Evolutionary conservation across 2,113 vertebrate genomes (phyloP).

Genomic region (Callionymus lyra): DNA sequence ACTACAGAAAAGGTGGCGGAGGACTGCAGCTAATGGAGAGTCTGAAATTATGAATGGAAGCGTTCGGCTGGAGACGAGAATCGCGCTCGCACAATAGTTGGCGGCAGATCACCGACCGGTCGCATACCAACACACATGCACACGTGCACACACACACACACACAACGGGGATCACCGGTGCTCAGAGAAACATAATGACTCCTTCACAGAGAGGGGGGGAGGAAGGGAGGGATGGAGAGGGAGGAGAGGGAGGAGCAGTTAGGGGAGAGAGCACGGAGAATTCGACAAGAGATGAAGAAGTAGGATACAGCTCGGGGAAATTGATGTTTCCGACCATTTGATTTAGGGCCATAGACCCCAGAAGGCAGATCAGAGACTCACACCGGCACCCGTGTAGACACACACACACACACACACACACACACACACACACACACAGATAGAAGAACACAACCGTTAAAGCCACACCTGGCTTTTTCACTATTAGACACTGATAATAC

Average conservation of each 20-base stretch:
- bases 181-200: slow-evolving; percentile 54
- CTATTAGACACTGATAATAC: too few relatives aligned
- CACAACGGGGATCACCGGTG: slow-evolving; percentile 46
- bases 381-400: too few relatives aligned
- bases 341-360: slow-evolving; percentile 52
- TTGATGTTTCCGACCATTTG: slow-evolving; percentile 57
- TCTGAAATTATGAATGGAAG: slow-evolving; percentile 65
- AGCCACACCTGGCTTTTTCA: too few relatives aligned
- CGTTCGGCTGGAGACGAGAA: slow-evolving; percentile 67
- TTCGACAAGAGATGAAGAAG: slow-evolving; percentile 24
- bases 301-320: slow-evolving; percentile 40
- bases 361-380: slow-evolving; percentile 51
- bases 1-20: slow-evolving; percentile 52
- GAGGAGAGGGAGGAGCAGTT: slow-evolving; percentile 22
- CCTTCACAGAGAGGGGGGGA: slow-evolving; percentile 36
- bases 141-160: slow-evolving; percentile 14
- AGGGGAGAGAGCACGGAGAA: slow-evolving; percentile 14
- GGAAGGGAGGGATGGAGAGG: slow-evolving; percentile 29
- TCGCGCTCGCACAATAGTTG: slow-evolving; percentile 54
- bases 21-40: slow-evolving; percentile 62
- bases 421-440: slow-evolving; percentile 1
- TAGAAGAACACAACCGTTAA: too few relatives aligned
- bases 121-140: slow-evolving; percentile 17
- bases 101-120: slow-evolving; percentile 53
- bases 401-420: neutral